phyloP scores from a whole-genome alignment of 2,888 invertebrate species.

The Hirtodrosophila duncani region DNA sequence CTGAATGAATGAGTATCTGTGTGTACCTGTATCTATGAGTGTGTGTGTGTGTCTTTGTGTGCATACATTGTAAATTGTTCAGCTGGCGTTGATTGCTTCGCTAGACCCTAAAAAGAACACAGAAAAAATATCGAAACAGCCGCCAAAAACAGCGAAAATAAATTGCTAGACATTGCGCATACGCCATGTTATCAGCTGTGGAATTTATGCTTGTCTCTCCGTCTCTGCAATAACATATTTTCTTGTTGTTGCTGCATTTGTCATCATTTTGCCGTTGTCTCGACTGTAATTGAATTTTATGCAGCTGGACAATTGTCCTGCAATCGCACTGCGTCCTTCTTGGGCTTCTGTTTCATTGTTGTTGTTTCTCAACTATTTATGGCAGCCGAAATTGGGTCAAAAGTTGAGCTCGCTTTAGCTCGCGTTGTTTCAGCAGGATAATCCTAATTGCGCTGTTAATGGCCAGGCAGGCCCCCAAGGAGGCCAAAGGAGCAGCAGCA shows the following conservation, averaged over 20 bases:
- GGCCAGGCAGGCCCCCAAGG: not conserved
- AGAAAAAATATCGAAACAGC: not conserved
- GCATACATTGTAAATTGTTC: constrained; percentile 48
- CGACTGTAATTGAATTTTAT: constrained; percentile 49
- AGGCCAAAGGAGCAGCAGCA: not conserved
- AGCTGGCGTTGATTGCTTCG: constrained; percentile 22
- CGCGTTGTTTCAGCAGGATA: constrained; percentile 39
- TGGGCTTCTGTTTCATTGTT: constrained; percentile 5
- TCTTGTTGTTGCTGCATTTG: constrained; percentile 39
- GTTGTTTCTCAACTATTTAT: constrained; percentile 10
- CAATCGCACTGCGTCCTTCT: constrained; percentile 6
- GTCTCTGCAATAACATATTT: constrained; percentile 41
- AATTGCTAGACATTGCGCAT: constrained; percentile 53
- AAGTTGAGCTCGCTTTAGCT: constrained; percentile 30
- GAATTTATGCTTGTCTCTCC: constrained; percentile 61
- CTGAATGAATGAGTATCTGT: constrained; percentile 6
- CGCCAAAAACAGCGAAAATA: constrained; percentile 26
- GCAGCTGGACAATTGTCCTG: constrained; percentile 25
- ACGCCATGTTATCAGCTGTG: constrained; percentile 53
- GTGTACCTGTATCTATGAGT: no score
- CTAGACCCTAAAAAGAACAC: not conserved
- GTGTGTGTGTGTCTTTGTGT: no score
- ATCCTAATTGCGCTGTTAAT: constrained; percentile 52
- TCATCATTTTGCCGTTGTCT: constrained; percentile 19
- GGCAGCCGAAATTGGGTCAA: constrained; percentile 49